Conservation (phyloP, 2,888 invertebrate genomes). For the Caenorhabditis sp. region DNA sequence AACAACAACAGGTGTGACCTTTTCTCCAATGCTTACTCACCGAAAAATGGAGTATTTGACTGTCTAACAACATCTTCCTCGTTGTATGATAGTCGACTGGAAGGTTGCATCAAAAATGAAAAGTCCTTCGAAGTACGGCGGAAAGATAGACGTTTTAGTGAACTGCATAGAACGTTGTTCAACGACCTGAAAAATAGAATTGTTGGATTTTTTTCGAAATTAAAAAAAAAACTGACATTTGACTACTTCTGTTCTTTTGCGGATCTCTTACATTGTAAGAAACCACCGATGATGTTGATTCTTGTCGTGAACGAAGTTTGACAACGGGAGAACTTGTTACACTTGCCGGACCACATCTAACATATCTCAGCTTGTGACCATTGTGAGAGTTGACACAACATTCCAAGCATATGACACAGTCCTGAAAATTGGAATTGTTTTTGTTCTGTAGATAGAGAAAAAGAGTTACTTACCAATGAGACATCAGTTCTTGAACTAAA, state of each 20-base stretch:
- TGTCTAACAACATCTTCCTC: slow-evolving; percentile 37
- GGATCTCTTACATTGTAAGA: slow-evolving; percentile 12
- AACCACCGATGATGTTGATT: slow-evolving; percentile 26
- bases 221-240: not conserved
- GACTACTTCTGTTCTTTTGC: no score
- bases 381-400: slow-evolving; percentile 68
- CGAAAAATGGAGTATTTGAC: slow-evolving; percentile 28
- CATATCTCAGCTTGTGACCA: slow-evolving; percentile 49
- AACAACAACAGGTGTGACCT: no score
- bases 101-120: slow-evolving; percentile 17
- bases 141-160: slow-evolving; percentile 29
- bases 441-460: not conserved
- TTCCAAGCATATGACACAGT: slow-evolving; percentile 55
- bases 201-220: no score
- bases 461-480: slow-evolving; percentile 13
- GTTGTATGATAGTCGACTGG: slow-evolving; percentile 22
- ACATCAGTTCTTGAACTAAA: slow-evolving; percentile 24
- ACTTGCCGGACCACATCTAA: slow-evolving; percentile 8
- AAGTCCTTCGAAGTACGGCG: slow-evolving; percentile 21
- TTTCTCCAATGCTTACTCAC: not conserved
- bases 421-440: slow-evolving; percentile 7
- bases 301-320: slow-evolving; percentile 12
- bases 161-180: slow-evolving; percentile 24
- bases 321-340: slow-evolving; percentile 16
- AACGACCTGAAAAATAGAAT: slow-evolving; percentile 18